phyloP scores from a whole-genome alignment of 92 coral and sea anemone genomes.

The Porites rus region DNA sequence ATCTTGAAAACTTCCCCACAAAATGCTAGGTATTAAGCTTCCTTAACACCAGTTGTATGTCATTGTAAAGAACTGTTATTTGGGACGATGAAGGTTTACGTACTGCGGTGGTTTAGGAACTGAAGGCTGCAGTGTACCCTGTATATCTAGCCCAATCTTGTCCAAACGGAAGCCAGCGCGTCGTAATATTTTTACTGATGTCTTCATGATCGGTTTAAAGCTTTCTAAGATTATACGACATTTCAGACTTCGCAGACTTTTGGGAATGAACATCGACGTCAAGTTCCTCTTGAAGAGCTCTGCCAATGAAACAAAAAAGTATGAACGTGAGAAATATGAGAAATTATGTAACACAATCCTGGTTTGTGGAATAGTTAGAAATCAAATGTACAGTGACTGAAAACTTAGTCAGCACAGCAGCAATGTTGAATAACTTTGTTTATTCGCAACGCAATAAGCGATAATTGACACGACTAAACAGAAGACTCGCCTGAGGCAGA shows the following conservation, averaged over 20 bases:
- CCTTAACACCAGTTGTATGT: conserved; percentile 40
- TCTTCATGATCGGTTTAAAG: conserved; percentile 12
- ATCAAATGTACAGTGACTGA: neutral
- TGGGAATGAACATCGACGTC: neutral
- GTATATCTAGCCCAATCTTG: conserved; percentile 30
- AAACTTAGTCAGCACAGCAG: too few relatives aligned
- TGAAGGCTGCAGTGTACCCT: neutral
- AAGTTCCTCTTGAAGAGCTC: conserved; percentile 12
- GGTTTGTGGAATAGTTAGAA: too few relatives aligned
- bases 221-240: conserved; percentile 20
- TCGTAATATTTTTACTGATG: conserved; percentile 15
- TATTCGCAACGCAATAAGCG: neutral
- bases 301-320: neutral
- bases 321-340: neutral
- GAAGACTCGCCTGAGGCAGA: neutral
- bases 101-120: neutral
- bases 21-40: conserved; percentile 23
- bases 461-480: neutral
- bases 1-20: conserved; percentile 54
- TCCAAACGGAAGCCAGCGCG: conserved; percentile 39
- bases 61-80: conserved; percentile 51
- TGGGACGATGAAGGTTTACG: conserved; percentile 54
- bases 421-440: neutral
- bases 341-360: too few relatives aligned
- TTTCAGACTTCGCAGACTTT: conserved; percentile 21